A percentile compares a stretch with the other conserved stretches of the same genome.
Evolutionary conservation across 2,888 invertebrate genomes (phyloP).

Genomic region (Clivina fossor): DNA sequence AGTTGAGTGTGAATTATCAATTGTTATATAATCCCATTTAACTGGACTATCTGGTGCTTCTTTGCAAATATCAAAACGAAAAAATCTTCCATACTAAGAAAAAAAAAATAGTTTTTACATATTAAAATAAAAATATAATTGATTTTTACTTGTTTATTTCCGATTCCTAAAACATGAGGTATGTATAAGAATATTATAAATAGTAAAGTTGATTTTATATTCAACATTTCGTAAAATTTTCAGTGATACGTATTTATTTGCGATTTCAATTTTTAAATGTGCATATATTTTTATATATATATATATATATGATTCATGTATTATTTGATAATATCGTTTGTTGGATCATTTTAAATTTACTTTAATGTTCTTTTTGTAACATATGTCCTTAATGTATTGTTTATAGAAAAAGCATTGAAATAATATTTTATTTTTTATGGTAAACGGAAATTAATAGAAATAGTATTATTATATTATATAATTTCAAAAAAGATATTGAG

Average conservation of each 20-base stretch:
- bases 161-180: background rate
- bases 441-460: no score
- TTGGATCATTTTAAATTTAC: no score
- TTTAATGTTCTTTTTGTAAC: no score
- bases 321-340: no score
- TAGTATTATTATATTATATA: no score
- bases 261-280: slow-evolving; percentile 1
- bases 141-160: slow-evolving; percentile 14
- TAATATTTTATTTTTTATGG: no score
- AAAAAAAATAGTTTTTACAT: background rate
- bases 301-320: slow-evolving; percentile 3
- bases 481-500: no score
- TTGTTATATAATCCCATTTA: slow-evolving; percentile 13
- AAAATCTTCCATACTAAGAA: slow-evolving; percentile 18
- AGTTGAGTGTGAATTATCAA: slow-evolving; percentile 18
- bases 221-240: background rate
- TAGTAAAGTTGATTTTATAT: background rate
- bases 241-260: background rate
- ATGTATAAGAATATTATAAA: background rate
- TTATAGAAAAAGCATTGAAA: no score
- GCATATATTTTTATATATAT: background rate
- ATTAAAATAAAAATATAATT: background rate
- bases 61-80: slow-evolving; percentile 13
- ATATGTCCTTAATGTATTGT: no score
- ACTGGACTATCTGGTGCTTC: slow-evolving; percentile 20